phyloP scores from a whole-genome alignment of 2,113 vertebrate species.

The Stercorarius parasiticus region DNA sequence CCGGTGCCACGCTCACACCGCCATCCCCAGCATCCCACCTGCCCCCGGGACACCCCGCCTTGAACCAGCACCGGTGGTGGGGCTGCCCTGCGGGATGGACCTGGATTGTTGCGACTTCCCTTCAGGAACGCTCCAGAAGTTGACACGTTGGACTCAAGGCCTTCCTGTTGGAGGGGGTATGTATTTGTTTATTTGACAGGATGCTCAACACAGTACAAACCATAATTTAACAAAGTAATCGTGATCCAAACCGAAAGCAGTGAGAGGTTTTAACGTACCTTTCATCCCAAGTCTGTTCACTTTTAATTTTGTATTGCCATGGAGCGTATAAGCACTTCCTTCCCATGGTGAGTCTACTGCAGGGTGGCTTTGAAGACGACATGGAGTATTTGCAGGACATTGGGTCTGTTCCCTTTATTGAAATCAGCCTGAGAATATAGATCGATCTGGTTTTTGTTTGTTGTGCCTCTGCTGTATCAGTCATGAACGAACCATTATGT shows the following conservation, averaged over 20 bases:
- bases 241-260: not conserved
- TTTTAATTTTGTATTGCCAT: fast-evolving
- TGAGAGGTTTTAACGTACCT: not conserved
- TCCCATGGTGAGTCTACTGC: not conserved
- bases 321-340: not conserved
- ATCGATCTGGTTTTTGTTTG: not conserved
- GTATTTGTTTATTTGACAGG: not conserved
- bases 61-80: fast-evolving
- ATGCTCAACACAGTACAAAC: not conserved
- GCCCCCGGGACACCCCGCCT: fast-evolving
- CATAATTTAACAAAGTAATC: too few species aligned
- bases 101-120: fast-evolving
- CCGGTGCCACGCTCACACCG: fast-evolving
- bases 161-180: not conserved
- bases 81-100: fast-evolving
- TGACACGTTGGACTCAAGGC: fast-evolving
- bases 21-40: fast-evolving
- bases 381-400: not conserved
- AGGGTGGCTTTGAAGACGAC: not conserved
- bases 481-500: not conserved
- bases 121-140: not conserved
- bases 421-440: not conserved
- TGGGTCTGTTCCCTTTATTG: not conserved
- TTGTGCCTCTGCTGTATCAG: not conserved
- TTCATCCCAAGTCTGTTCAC: not conserved